phyloP scores from a whole-genome alignment of 1,140 invertebrate species.

The Planococcus citri region DNA sequence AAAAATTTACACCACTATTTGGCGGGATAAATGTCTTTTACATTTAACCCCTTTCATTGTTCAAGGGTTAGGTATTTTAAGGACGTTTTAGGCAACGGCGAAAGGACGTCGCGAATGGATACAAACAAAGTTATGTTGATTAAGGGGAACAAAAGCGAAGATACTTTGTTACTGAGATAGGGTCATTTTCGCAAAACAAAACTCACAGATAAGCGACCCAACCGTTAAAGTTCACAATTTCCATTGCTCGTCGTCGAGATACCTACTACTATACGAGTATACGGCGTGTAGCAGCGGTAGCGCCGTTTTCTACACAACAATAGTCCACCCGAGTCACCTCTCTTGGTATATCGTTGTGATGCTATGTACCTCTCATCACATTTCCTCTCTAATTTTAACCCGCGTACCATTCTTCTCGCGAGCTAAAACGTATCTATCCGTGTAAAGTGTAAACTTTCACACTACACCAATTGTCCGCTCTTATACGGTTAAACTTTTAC shows the following conservation, averaged over 20 bases:
- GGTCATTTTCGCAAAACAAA: conserved; percentile 19
- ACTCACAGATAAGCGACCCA: conserved; percentile 16
- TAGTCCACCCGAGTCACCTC: too few relatives aligned
- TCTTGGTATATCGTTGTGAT: too few relatives aligned
- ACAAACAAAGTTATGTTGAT: conserved; percentile 9
- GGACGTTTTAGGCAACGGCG: neutral
- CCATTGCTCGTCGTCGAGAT: neutral
- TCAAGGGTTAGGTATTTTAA: conserved; percentile 1
- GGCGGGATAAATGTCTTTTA: neutral
- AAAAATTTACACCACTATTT: neutral
- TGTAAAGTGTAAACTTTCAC: too few relatives aligned
- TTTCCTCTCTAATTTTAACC: too few relatives aligned
- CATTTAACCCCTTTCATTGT: conserved; percentile 6
- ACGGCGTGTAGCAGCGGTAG: too few relatives aligned
- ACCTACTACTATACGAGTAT: too few relatives aligned
- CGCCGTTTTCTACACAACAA: too few relatives aligned
- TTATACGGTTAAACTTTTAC: too few relatives aligned
- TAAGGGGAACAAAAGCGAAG: conserved; percentile 4
- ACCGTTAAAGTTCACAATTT: conserved; percentile 18
- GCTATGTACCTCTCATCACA: too few relatives aligned
- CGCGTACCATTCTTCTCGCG: too few relatives aligned
- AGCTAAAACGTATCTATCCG: too few relatives aligned
- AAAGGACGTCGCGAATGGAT: neutral
- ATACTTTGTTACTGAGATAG: conserved; percentile 13
- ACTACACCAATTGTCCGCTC: too few relatives aligned